A percentile compares a stretch with the other conserved stretches of the same genome.
phyloP scores from a whole-genome alignment of 1,140 invertebrate genomes.

The Magallana angulata region DNA sequence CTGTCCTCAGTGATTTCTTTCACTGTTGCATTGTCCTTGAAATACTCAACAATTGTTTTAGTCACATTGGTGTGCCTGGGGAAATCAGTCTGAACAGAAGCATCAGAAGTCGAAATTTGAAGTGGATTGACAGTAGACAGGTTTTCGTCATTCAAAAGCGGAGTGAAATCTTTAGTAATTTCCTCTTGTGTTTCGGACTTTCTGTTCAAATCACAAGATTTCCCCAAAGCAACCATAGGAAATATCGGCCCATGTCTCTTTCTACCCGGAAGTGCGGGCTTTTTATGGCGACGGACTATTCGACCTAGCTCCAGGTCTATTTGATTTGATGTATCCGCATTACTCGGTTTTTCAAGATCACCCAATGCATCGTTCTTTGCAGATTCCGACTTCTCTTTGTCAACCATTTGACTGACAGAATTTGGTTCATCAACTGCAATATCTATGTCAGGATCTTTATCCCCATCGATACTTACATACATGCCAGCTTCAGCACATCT shows the following conservation, averaged over 20 bases:
- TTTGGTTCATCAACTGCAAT: not conserved
- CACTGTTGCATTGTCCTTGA: too few relatives aligned
- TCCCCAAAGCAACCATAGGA: not conserved
- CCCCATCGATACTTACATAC: not conserved
- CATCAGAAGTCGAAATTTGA: too few relatives aligned
- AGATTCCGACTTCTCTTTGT: not conserved
- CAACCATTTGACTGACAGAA: not conserved
- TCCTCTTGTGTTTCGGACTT: not conserved
- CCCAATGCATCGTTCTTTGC: too few relatives aligned
- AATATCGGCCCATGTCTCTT: not conserved
- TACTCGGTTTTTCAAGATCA: too few relatives aligned
- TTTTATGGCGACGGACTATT: not conserved
- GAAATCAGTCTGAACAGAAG: not conserved
- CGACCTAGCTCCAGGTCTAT: too few relatives aligned
- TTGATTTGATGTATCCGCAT: too few relatives aligned
- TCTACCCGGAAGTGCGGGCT: not conserved
- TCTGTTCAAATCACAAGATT: not conserved
- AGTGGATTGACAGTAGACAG: too few relatives aligned
- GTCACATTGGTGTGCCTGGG: too few relatives aligned
- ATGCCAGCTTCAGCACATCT: too few relatives aligned
- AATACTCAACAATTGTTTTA: too few relatives aligned
- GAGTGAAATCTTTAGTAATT: not conserved
- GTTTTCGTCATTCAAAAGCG: too few relatives aligned
- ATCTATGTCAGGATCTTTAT: not conserved
- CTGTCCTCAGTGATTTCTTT: too few relatives aligned